Evolutionary conservation across 2,888 invertebrate species (phyloP).

Genomic region (Tenthredo notha): DNA sequence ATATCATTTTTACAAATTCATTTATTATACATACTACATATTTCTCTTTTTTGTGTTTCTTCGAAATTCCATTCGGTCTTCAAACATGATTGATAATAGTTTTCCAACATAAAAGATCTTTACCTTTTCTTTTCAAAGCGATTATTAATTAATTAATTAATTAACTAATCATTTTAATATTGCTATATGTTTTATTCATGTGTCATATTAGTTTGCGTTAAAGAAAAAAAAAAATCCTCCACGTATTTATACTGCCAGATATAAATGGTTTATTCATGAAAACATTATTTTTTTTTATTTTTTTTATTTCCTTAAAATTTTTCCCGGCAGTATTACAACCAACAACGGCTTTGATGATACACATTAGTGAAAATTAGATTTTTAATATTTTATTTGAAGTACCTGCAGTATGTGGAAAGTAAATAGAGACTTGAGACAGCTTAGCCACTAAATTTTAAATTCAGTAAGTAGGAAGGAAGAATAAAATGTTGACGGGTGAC

Average conservation of each 20-base stretch:
- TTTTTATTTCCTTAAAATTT: background rate
- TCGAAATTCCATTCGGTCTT: slow-evolving; percentile 12
- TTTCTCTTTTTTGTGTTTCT: background rate
- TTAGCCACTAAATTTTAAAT: slow-evolving; percentile 34
- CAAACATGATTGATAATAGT: slow-evolving; percentile 4
- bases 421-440: slow-evolving; percentile 41
- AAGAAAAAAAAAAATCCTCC: background rate
- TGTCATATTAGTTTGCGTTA: slow-evolving; percentile 51
- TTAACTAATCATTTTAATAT: slow-evolving; percentile 22
- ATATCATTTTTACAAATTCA: background rate
- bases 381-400: slow-evolving; percentile 37
- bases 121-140: background rate
- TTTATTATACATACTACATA: background rate
- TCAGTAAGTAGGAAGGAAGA: background rate
- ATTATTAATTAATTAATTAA: background rate
- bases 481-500: background rate
- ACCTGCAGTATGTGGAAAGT: slow-evolving; percentile 45
- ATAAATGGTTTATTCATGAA: slow-evolving; percentile 10
- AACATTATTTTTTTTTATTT: background rate
- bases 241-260: background rate
- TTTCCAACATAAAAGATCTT: slow-evolving; percentile 26
- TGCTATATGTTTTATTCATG: slow-evolving; percentile 27
- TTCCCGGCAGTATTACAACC: slow-evolving; percentile 22
- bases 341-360: slow-evolving; percentile 8
- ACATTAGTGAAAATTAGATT: slow-evolving; percentile 21